Base-by-base conservation (phyloP, 2,888 invertebrate genomes). In the Alcis repandata region DNA sequence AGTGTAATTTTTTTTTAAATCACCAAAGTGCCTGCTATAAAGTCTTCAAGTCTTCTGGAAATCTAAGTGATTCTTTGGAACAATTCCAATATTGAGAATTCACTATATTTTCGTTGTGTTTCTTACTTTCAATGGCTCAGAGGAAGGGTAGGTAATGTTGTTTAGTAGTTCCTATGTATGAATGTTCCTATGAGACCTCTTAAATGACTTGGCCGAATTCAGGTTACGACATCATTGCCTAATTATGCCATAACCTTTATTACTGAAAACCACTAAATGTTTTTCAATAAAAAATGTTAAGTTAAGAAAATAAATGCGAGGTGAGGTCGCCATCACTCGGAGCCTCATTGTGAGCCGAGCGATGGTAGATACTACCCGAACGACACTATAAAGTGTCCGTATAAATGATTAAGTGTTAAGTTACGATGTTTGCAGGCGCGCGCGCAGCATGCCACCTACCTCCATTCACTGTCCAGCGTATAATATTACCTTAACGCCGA, bases 371-470 rank as follows among this genome's bases (percentile, higher is more conserved):
- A 79, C 73, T 73, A 74, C 69, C 76, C 70, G 72, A 78, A 79
- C 76, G 79, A 79, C 78, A 86, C 86, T 88, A 88, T 88, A 90
- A 91, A 90, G 84, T 87, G 91, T 90, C 90, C 81, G 74, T 82
- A 82, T 86, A 86, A 88, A 92, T 92, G 92, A 92, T 92, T 91
- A 89, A 92, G 92, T 93, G 92, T 89, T 90, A 91, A 92, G 90
- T 92, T 91, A 91, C 87, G 90, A 88, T 83, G 83, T 82, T 82
- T 77, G 84, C 84, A 79, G 79, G 86, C 88, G 85, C 84, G 80
- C 86, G 84, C 92, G 82, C 92, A 90, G 92, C 92, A 79, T 87
- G 92, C 83, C 80, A 63, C 78, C 89, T 76, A 72, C 72, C 81
- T 86, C 90, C 92, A 92, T 91, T 90, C 90, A 90, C 84, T 80